Percentiles rank a stretch among this genome's conserved stretches.
Evolutionary conservation across 1,140 invertebrate genomes (phyloP).

Genomic region (Pogonus chalceus): DNA sequence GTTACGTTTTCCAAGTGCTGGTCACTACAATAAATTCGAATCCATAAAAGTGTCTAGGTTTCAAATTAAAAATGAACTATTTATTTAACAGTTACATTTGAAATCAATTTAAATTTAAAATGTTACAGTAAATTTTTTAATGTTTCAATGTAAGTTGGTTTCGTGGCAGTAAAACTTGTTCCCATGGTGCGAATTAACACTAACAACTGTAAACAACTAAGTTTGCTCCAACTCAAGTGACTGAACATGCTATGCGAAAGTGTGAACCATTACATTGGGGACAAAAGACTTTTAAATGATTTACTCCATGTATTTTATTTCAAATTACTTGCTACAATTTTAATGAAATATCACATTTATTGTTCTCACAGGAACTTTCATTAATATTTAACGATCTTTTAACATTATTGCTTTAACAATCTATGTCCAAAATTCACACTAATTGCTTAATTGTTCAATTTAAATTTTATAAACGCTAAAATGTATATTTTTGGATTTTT

Average conservation of each 20-base stretch:
- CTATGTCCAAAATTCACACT: no score
- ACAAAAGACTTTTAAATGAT: neutral
- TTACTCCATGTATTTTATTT: neutral
- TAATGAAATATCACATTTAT: neutral
- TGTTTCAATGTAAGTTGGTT: neutral
- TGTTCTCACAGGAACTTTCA: neutral
- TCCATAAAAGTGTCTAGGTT: neutral
- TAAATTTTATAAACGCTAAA: no score
- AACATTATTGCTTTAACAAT: no score
- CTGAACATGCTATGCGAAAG: neutral
- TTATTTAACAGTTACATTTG: neutral
- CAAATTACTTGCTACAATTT: neutral
- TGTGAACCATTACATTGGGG: no score
- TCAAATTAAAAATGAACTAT: neutral
- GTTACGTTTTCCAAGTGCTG: neutral
- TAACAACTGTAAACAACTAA: neutral
- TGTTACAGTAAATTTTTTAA: no score
- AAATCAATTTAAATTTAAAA: no score
- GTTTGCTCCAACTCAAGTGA: neutral
- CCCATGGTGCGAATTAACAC: neutral
- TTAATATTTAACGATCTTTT: neutral
- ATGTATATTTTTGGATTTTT: no score
- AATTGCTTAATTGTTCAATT: no score
- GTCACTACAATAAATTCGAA: neutral
- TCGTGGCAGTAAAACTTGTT: neutral